Evolutionary conservation across 2,888 invertebrate species (phyloP).

Genomic region (Dryadula phaetusa): DNA sequence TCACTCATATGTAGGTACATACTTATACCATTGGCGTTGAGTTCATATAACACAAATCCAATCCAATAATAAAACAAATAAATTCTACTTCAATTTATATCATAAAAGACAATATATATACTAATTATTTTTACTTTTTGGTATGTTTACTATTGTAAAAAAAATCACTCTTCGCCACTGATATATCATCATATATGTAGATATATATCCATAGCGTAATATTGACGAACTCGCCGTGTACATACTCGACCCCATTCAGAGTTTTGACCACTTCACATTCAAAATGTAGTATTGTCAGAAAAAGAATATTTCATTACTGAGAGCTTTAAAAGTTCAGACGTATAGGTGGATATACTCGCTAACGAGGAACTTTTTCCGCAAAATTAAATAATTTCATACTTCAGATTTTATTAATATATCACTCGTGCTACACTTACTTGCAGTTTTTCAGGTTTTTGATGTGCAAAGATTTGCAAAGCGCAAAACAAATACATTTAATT

Average conservation of each 20-base stretch:
- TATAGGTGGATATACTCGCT: background rate
- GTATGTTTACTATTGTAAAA: too few species aligned
- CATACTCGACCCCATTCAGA: slow-evolving; percentile 16
- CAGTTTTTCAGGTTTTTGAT: background rate
- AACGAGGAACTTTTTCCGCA: background rate
- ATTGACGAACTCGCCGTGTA: slow-evolving; percentile 16
- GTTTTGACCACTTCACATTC: slow-evolving; percentile 23
- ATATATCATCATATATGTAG: background rate
- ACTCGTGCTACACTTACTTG: background rate
- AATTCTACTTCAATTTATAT: too few species aligned
- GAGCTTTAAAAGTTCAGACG: background rate
- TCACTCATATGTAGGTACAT: too few species aligned
- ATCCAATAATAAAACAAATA: too few species aligned
- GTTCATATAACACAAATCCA: too few species aligned
- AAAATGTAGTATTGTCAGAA: slow-evolving; percentile 16
- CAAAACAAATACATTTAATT: too few species aligned
- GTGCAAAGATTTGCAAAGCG: background rate
- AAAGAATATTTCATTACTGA: slow-evolving; percentile 16
- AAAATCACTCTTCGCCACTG: too few species aligned
- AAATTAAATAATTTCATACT: background rate
- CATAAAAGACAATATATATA: too few species aligned
- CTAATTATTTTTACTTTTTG: too few species aligned
- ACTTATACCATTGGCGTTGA: too few species aligned
- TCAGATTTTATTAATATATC: background rate
- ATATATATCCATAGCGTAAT: background rate